Evolutionary conservation across 2,888 invertebrate genomes (phyloP).

Genomic region (Lasioglossum malachurum): DNA sequence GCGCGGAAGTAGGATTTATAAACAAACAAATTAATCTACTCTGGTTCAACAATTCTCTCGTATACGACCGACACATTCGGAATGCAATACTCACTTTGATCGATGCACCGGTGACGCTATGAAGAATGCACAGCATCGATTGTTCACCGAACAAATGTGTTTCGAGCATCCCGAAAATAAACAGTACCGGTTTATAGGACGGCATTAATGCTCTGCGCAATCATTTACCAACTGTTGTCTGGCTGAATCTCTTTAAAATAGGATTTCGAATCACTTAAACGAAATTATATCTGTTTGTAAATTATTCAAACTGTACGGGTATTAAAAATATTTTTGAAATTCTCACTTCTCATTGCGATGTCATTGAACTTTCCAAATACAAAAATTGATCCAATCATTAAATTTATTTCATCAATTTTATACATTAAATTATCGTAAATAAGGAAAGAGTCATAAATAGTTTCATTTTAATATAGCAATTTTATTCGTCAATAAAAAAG

Average conservation of each 20-base stretch:
- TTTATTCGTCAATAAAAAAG: no score
- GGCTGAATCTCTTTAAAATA: constrained; percentile 18
- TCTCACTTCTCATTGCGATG: neutral
- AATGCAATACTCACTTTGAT: constrained; percentile 45
- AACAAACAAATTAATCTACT: constrained; percentile 25
- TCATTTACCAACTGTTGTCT: constrained; percentile 34
- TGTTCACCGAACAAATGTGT: constrained; percentile 29
- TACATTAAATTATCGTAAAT: no score
- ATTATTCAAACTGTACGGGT: neutral
- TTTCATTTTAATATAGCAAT: no score
- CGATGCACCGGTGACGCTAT: constrained; percentile 32
- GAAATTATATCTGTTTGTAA: neutral
- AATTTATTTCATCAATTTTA: neutral
- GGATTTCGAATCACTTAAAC: neutral
- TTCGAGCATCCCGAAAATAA: constrained; percentile 42
- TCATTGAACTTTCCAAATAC: neutral
- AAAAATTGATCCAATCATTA: neutral
- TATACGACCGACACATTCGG: constrained; percentile 17
- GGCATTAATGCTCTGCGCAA: constrained; percentile 39
- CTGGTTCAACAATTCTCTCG: constrained; percentile 17
- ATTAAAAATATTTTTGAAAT: neutral
- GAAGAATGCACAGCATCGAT: constrained; percentile 41
- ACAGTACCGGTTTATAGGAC: constrained; percentile 39
- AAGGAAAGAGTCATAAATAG: no score
- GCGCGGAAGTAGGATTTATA: neutral